These are phyloP conservation scores for Megaustenia siamemsis DNA, from an alignment of 2,888 invertebrate genomes.

Conservation along the genomic window DNA sequence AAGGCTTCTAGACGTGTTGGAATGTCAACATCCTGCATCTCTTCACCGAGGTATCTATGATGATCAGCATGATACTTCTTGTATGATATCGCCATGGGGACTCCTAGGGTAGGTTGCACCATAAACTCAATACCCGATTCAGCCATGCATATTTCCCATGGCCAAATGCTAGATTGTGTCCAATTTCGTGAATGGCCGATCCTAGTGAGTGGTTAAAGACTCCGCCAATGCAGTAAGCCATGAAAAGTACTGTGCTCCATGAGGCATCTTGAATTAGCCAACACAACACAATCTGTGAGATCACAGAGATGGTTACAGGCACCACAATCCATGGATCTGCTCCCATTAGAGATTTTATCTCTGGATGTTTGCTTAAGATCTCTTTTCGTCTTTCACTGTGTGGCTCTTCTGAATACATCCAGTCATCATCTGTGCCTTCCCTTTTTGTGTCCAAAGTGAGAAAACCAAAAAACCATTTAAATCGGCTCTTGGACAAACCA, in stretches of 20 bases:
- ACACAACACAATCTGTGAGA: slow-evolving; percentile 70
- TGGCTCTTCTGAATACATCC: slow-evolving; percentile 97
- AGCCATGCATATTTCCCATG: slow-evolving; percentile 70
- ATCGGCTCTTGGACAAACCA: slow-evolving; percentile 16
- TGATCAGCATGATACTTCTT: slow-evolving; percentile 80
- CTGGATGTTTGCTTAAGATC: slow-evolving; percentile 85
- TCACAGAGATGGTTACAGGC: slow-evolving; percentile 70
- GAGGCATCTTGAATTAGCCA: slow-evolving; percentile 70
- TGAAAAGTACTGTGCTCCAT: slow-evolving; percentile 71
- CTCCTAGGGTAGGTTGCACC: slow-evolving; percentile 78
- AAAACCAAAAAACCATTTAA: slow-evolving; percentile 58
- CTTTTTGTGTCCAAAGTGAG: slow-evolving; percentile 54
- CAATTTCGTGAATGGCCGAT: slow-evolving; percentile 79
- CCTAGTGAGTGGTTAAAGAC: slow-evolving; percentile 79
- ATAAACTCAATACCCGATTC: slow-evolving; percentile 70
- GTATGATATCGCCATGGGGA: slow-evolving; percentile 79
- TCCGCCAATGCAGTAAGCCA: slow-evolving; percentile 75
- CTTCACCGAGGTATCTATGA: slow-evolving; percentile 79
- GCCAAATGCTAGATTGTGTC: slow-evolving; percentile 80
- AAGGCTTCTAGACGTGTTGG: slow-evolving; percentile 77
- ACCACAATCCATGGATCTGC: slow-evolving; percentile 75
- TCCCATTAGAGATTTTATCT: slow-evolving; percentile 80
- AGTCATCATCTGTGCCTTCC: slow-evolving; percentile 82
- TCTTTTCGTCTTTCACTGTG: slow-evolving; percentile 94
- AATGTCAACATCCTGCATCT: slow-evolving; percentile 78